Evolutionary conservation across 2,888 invertebrate genomes (phyloP), one percentile per base, ranked within the genome.

Genomic region (Dermolepida albohirtum): DNA sequence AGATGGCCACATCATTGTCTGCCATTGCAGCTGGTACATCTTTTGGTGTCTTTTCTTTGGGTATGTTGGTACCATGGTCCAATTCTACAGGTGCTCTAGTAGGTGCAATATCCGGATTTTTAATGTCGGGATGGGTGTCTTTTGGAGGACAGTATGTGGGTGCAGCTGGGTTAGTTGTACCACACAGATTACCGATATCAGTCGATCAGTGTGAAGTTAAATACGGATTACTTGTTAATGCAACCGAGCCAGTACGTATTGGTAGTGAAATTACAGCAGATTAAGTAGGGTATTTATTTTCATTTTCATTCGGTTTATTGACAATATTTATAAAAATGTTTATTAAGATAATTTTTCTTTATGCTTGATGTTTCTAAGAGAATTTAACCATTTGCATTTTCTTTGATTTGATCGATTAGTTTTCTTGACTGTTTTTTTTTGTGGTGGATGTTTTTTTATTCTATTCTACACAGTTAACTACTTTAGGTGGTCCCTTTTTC

Each of bases 21-120:
- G 92, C 94, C 0, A 93, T 95, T 72, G 92, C 93, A 1, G 91
- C 93, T 0, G 92, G 93, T 44, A 91, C 93, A 6, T 91, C 94
- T 0, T 92, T 93, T 75, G 95, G 94, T 0, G 87, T 94, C 8
- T 95, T 95, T 78, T 90, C 93, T 0, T 83, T 95, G 17, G 95
- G 95, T 69, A 93, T 95, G 90, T 85, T 90, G 72, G 87, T 92
- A 77, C 93, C 94, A 49, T 94, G 92, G 91, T 88, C 90, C 64
- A 93, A 92, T 67, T 87, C 89, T 0, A 85, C 88, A 76, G 91
- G 92, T 55, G 87, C 88, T 22, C 78, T 88, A 44, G 81, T 84
- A 51, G 89, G 92, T 11, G 88, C 87, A 41, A 75, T 90, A 69
- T 84, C 88, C 52, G 89, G 92, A 69, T 86, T 88, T 49, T 64